Percentiles rank a stretch among this genome's conserved stretches.
phyloP scores from a whole-genome alignment of 2,888 invertebrate genomes.

The Erannis defoliaria region DNA sequence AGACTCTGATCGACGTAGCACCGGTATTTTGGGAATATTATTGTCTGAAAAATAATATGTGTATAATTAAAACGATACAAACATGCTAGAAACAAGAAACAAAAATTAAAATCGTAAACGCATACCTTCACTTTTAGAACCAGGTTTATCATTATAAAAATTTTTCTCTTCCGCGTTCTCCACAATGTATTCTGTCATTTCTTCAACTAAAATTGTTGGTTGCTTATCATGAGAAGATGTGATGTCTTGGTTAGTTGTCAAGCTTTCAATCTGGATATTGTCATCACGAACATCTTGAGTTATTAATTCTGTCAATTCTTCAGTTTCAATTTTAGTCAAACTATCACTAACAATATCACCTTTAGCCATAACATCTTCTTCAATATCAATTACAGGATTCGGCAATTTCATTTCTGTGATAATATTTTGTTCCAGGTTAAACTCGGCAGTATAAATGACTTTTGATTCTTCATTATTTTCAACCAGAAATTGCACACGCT shows the following conservation, averaged over 20 bases:
- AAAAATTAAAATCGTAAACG: no score
- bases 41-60: conserved; percentile 71
- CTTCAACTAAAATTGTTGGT: conserved; percentile 47
- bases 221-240: conserved; percentile 32
- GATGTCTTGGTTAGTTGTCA: conserved; percentile 45
- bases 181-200: conserved; percentile 39
- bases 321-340: conserved; percentile 54
- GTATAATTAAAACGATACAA: background rate
- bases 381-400: conserved; percentile 56
- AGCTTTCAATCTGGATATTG: conserved; percentile 51
- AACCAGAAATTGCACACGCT: conserved; percentile 91
- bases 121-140: conserved; percentile 56
- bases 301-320: conserved; percentile 58
- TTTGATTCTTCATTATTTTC: conserved; percentile 86
- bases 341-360: conserved; percentile 78
- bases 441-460: conserved; percentile 81
- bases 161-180: conserved; percentile 42
- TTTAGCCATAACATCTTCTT: conserved; percentile 69
- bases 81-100: no score
- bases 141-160: conserved; percentile 23
- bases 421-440: conserved; percentile 74
- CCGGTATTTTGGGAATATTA: conserved; percentile 73
- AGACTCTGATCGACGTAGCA: conserved; percentile 80
- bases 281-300: conserved; percentile 54
- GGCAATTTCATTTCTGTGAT: conserved; percentile 50